Evolutionary conservation across 2,113 vertebrate genomes (phyloP), one percentile per base, ranked within the genome.

Genomic region (Paratilapia polleni): DNA sequence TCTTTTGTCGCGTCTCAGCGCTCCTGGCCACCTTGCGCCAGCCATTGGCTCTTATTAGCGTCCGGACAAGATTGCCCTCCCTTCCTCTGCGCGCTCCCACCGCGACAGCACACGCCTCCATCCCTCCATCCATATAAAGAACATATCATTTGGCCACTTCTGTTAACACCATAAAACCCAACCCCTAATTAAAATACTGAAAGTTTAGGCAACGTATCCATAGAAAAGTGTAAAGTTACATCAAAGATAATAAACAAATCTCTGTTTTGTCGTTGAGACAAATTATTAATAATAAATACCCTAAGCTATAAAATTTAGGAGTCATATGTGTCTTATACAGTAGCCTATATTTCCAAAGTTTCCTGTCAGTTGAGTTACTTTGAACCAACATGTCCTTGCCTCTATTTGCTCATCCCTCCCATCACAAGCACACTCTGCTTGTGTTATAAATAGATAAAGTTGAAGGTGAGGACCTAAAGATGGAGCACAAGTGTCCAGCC

Each of bases 41-140:
- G 94, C 94, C 95, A 95, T 96, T 92, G 92, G 94, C 93, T 95
- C 93, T 96, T 96, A 95, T 94, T 94, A 93, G 91, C 87, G 94
- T 92, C 93, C 87, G 93, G 93, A 94, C 93, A 82, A 83, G 87
- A 91, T 94, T 90, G 94, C 95, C 96, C 96, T 95, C 95, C 96
- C 95, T 96, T 95, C 96, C 96, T 95, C 80, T 96, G 94, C 92
- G 91, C 94, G 89, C 93, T 92, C 93, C 81, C 94, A 81, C 85
- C 78, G 89, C 89, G 57, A 87, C 91, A 93, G 94, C 95, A 93
- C 95, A 95, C 96, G 95, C 96, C 95, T 95, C 92, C 94, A 92
- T 73, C 66, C 66, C 89, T 92, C 91, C 94, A 92, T 82, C 77
- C 68, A 86, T 66, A 89, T 88, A 89, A 92, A 91, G 87, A 80